phyloP scores from a whole-genome alignment of 2,888 invertebrate species.

The Sphecodes monilicornis region DNA sequence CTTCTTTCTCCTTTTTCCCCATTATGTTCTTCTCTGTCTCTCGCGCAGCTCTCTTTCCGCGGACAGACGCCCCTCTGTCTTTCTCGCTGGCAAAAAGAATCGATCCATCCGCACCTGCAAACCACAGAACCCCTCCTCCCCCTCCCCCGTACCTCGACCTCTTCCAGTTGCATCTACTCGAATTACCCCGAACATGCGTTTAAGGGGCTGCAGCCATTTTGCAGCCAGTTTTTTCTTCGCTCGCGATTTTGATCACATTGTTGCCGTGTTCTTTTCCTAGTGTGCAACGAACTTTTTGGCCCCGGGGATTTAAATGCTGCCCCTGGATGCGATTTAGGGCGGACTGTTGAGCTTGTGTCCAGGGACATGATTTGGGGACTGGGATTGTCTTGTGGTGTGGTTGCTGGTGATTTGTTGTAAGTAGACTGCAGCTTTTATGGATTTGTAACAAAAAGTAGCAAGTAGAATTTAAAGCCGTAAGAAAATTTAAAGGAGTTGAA shows the following conservation, averaged over 20 bases:
- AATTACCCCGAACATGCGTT: slow-evolving; percentile 1
- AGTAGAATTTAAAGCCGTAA: neutral
- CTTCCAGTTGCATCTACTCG: slow-evolving; percentile 46
- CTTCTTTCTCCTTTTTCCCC: slow-evolving; percentile 9
- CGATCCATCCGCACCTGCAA: slow-evolving; percentile 60
- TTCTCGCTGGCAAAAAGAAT: slow-evolving; percentile 13
- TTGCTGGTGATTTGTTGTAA: neutral
- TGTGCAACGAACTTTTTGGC: neutral
- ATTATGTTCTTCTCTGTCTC: slow-evolving; percentile 10
- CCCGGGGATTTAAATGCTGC: neutral
- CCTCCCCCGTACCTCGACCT: slow-evolving; percentile 38
- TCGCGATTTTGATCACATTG: slow-evolving; percentile 16
- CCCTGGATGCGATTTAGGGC: neutral
- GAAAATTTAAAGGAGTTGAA: neutral
- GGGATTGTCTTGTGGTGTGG: neutral
- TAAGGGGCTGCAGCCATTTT: slow-evolving; percentile 49
- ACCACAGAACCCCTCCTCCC: slow-evolving; percentile 41
- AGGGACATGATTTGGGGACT: neutral
- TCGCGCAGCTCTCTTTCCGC: neutral
- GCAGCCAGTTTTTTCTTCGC: slow-evolving; percentile 8
- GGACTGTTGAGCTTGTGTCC: no score
- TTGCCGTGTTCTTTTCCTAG: neutral
- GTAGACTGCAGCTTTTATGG: neutral
- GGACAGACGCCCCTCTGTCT: neutral
- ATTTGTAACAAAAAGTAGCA: neutral